These are phyloP conservation scores for Triplophysa bombifrons DNA, from an alignment of 2,797 vertebrate species.

Conservation along the genomic window DNA sequence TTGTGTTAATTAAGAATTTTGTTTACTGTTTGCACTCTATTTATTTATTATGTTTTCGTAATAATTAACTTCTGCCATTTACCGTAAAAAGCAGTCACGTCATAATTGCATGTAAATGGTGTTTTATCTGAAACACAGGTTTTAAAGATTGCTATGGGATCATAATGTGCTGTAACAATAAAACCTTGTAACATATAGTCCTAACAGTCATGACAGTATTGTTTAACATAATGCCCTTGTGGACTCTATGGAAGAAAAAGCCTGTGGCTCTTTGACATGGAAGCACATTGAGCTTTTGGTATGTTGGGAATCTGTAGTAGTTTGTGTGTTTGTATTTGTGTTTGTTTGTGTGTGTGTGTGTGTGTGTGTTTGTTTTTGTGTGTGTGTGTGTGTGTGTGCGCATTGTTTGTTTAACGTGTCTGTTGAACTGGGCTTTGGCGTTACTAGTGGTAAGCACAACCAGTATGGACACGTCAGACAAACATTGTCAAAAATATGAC, in stretches of 20 bases:
- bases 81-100: too few species aligned
- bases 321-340: too few species aligned
- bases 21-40: neutral
- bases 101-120: neutral
- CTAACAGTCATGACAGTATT: conserved; percentile 1
- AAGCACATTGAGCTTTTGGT: conserved; percentile 45
- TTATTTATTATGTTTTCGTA: neutral
- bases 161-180: neutral
- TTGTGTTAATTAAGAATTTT: neutral
- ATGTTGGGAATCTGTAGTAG: conserved; percentile 48
- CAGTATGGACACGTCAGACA: conserved; percentile 18
- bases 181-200: neutral
- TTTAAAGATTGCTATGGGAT: neutral
- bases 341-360: conserved; percentile 16
- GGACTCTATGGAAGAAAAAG: neutral
- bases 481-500: conserved; percentile 11
- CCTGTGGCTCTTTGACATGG: conserved; percentile 35
- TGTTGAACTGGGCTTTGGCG: conserved; percentile 20
- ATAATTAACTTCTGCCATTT: neutral
- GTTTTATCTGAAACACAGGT: neutral
- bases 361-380: conserved; percentile 37
- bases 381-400: neutral
- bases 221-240: conserved; percentile 25
- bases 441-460: conserved; percentile 20
- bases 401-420: conserved; percentile 46